These are phyloP conservation scores for Ptiloglossa arizonensis DNA, from an alignment of 1,140 invertebrate genomes.

Conservation along the genomic window DNA sequence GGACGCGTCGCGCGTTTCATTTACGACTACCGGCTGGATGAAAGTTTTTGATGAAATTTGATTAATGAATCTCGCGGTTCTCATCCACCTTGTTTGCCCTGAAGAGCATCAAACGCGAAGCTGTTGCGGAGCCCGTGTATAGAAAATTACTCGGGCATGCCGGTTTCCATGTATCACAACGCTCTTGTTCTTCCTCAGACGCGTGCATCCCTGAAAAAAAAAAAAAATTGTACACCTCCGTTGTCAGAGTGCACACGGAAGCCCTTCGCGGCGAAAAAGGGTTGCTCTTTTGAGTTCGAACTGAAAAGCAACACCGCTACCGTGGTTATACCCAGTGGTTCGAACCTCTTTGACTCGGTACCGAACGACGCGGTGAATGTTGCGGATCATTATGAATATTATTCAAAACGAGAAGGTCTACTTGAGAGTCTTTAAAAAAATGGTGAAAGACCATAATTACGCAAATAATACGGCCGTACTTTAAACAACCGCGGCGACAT, in stretches of 20 bases:
- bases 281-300: slow-evolving; percentile 1
- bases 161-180: neutral
- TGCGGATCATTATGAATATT: neutral
- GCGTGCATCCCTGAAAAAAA: neutral
- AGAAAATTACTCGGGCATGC: slow-evolving; percentile 8
- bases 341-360: neutral
- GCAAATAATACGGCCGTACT: too few species aligned
- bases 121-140: neutral
- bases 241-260: neutral
- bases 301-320: slow-evolving; percentile 2
- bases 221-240: neutral
- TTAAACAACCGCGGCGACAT: too few species aligned
- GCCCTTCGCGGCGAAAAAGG: neutral
- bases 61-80: neutral
- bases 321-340: neutral
- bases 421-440: too few species aligned
- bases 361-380: neutral
- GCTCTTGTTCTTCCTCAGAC: neutral
- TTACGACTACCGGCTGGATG: too few species aligned
- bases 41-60: too few species aligned
- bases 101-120: neutral
- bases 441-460: too few species aligned
- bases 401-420: neutral
- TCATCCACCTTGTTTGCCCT: neutral
- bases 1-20: too few species aligned